Conservation (phyloP, 2,113 vertebrate genomes). For the Oenanthe oenanthe region DNA sequence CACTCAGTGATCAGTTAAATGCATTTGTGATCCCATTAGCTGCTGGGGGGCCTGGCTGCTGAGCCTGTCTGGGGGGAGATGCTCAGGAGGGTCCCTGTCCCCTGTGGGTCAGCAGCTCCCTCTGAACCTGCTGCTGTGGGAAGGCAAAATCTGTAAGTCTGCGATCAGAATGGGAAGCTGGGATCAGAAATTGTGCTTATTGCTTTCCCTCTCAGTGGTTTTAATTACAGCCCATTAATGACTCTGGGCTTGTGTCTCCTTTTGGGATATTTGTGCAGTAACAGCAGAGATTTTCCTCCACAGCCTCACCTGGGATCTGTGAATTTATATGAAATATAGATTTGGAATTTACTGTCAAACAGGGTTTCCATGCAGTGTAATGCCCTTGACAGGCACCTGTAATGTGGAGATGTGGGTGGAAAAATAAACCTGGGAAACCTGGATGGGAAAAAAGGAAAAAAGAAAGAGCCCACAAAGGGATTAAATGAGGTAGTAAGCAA, state of each 20-base stretch:
- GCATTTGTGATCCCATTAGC: slow-evolving; percentile 56
- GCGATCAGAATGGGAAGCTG: background rate
- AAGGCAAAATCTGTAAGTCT: background rate
- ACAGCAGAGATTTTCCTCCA: background rate
- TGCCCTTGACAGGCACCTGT: too few species aligned
- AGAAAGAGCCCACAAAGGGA: slow-evolving; percentile 68
- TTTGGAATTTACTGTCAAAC: background rate
- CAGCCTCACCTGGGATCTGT: background rate
- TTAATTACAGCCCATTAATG: background rate
- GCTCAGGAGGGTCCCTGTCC: slow-evolving; percentile 12
- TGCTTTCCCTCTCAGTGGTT: background rate
- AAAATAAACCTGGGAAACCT: fast-evolving
- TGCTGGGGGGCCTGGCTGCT: slow-evolving; percentile 55
- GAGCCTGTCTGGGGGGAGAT: slow-evolving; percentile 46
- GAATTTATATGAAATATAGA: fast-evolving
- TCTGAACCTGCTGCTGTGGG: background rate
- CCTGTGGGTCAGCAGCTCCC: slow-evolving; percentile 37
- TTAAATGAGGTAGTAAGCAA: slow-evolving; percentile 67
- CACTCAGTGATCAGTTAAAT: slow-evolving; percentile 66
- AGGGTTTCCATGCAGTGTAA: background rate
- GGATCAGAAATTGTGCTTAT: background rate
- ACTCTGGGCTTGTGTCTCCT: fast-evolving
- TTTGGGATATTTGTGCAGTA: background rate
- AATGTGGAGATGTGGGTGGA: fast-evolving
- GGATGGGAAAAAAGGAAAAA: slow-evolving; percentile 48